Evolutionary conservation across 2,797 vertebrate species (phyloP).

Genomic region (Ptychobarbus kaznakovi): DNA sequence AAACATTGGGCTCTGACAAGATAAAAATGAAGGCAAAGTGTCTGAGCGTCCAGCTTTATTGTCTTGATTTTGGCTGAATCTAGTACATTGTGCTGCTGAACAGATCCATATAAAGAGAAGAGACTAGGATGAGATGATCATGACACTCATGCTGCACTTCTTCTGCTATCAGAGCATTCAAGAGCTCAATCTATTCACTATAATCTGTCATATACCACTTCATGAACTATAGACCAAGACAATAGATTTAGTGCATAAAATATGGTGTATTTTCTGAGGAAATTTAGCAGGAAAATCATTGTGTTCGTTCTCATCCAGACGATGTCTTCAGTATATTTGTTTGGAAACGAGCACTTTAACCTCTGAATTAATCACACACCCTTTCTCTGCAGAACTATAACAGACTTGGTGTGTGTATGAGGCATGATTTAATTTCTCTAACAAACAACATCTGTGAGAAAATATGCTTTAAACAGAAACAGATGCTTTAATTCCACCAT

Average conservation of each 20-base stretch:
- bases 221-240: neutral
- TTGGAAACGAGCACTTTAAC: neutral
- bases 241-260: neutral
- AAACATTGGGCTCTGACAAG: neutral
- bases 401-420: neutral
- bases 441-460: neutral
- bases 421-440: neutral
- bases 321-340: neutral
- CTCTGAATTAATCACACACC: neutral
- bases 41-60: neutral
- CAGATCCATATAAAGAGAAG: neutral
- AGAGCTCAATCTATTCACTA: neutral
- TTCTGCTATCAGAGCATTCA: conserved; percentile 9
- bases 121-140: conserved; percentile 2
- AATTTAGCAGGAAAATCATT: neutral
- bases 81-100: conserved; percentile 10
- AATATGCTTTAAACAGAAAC: too few relatives aligned
- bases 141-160: conserved; percentile 13
- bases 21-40: neutral
- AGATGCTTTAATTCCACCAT: neutral
- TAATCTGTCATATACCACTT: neutral
- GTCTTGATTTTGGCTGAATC: neutral
- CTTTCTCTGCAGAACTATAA: neutral
- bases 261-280: neutral
- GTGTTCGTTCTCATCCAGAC: neutral